Base-by-base conservation (phyloP, 1,140 invertebrate species). In the Frieseomelitta varia region DNA sequence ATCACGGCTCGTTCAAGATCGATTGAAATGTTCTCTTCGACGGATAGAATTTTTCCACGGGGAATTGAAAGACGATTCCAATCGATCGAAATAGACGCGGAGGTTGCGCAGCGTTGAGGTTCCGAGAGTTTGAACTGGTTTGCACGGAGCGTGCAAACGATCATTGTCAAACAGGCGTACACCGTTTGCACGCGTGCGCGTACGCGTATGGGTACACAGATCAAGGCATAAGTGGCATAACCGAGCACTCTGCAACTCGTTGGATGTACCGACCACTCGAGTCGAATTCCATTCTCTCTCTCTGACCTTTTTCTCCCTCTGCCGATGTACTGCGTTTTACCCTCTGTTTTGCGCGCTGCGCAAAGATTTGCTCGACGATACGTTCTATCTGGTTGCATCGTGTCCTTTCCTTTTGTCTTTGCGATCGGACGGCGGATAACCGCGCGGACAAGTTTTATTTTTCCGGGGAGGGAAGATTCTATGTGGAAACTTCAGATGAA, bases 331-430 rank as follows among this genome's bases (percentile, higher is more conserved):
- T 24, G 79, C 61, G 67, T 67, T 79, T 79, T 79, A 79, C 81
- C 61, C 63, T 77, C 21, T 75, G 61, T 72, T 84, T 84, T 67
- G 65, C 53, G 79, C 24, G 65, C 83, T 92, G 80, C 74, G 87
- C 88, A 91, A 93, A 93, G 92, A 93, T 93, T 93, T 91, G 87
- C 90, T 91, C 87, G 91, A 89, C 88, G 88, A 93, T 92, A 87
- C 85, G 86, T 90, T 84, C 71, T 75, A 80, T 79, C 83, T 86
- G 81, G 90, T 47, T 55, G 68, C 39, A 86, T 85, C 85, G 88
- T 39, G 39, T 47, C 10, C 39, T 47, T 47, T 47, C 39, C 39
- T 47, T 10, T 47, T 6, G 39, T 6, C 39, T 47, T 10, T 47
- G 39, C 39, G 39, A 47, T 47, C 8, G 8, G 39, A 47, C 10